Base-by-base conservation (phyloP, 2,888 invertebrate genomes). In the Tenthredo distinguenda region DNA sequence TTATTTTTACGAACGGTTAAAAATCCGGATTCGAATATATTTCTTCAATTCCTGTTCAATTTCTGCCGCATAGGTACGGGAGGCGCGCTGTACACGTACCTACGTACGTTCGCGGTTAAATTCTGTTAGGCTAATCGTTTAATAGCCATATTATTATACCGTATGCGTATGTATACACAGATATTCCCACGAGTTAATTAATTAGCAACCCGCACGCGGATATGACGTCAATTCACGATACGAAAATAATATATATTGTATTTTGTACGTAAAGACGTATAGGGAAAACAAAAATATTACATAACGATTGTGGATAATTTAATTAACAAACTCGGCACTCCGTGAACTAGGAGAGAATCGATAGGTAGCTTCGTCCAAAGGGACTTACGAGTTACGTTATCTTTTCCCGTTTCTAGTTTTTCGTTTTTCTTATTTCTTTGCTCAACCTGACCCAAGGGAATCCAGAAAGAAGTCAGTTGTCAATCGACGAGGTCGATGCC, bases 111-210 rank as follows among this genome's bases (percentile, higher is more conserved):
- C 26, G 26, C 21, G 26, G 21, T 26, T 62, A 26, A 26, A 62
- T 68, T 68, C 34, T 34, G 68, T 31, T 34, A 34, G 15, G 34
- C 34, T 68, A 18, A 34, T 68, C 31, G 68, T 68, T 68, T 34
- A 68, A 68, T 7, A 18, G 18, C 12, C 18, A n/a, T 37, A 68
- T 68, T 15, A 21, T 34, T 12, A 15, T 12, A 9, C 55, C 4
- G 1, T 21, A 74, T 21, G 9, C 1, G 26, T 1, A 43, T 40
- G 40, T 37, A 1, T n/a, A 55, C 6, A 21, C 7, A 40, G 40
- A 72, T 72, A 77, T 81, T 81, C 81, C 81, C 81, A 81, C 81
- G 81, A 40, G 47, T 37, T 81, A 81, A 81, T 81, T 81, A 81
- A 81, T 81, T 81, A 81, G 62, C 34, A 81, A 40, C 58, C 31